Evolutionary conservation across 2,113 vertebrate genomes (phyloP).

Genomic region (Hyperopisus bebe): DNA sequence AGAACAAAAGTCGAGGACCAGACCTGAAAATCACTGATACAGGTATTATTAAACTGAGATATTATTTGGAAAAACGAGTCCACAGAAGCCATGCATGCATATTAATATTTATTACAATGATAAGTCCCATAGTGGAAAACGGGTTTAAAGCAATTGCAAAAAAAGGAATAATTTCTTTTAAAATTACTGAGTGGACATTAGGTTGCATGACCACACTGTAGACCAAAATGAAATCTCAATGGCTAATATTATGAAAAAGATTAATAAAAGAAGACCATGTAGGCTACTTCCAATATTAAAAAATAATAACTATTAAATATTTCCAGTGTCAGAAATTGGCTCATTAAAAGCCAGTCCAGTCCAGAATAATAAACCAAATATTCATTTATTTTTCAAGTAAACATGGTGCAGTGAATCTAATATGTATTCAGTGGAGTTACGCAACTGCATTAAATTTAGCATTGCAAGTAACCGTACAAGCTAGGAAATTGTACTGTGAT

Average conservation of each 20-base stretch:
- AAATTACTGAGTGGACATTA: neutral
- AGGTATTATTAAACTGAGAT: neutral
- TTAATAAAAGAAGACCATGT: neutral
- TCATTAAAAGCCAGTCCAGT: neutral
- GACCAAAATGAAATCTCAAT: neutral
- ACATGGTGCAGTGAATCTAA: neutral
- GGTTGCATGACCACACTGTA: neutral
- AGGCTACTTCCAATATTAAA: neutral
- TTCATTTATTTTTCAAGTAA: neutral
- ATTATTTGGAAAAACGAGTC: neutral
- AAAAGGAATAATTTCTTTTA: neutral
- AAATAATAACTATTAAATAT: neutral
- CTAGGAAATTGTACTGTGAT: neutral
- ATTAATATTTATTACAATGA: slow-evolving; percentile 3
- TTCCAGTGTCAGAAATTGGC: neutral
- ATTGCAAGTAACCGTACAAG: neutral
- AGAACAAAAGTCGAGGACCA: neutral
- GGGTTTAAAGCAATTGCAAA: neutral
- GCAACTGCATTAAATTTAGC: neutral
- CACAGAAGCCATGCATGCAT: neutral
- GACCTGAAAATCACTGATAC: neutral
- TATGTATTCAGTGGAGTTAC: neutral
- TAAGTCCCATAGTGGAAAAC: neutral
- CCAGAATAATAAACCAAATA: neutral
- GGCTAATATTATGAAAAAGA: neutral